Percentiles rank a stretch among this genome's conserved stretches.
These are phyloP conservation scores for Troilus luridus DNA, from an alignment of 2,888 invertebrate genomes.

Conservation along the genomic window DNA sequence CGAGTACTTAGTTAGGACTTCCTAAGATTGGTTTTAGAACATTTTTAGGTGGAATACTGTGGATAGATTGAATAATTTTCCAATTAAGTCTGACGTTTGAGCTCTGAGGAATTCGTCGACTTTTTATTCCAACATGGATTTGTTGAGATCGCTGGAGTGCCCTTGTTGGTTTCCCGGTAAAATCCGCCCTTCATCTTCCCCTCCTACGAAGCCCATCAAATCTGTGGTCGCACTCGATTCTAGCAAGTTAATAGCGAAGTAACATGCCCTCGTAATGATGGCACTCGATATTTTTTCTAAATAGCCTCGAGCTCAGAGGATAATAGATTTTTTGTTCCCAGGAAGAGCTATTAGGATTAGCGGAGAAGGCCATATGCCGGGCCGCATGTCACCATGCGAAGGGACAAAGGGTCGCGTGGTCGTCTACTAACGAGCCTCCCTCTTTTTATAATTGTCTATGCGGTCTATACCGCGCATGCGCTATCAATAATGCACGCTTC, in stretches of 20 bases:
- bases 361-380: constrained; percentile 46
- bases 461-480: constrained; percentile 16
- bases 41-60: too few relatives aligned
- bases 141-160: neutral
- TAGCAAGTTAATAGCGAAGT: constrained; percentile 11
- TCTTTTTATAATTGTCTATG: constrained; percentile 46
- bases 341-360: constrained; percentile 50
- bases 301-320: neutral
- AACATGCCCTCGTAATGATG: constrained; percentile 17
- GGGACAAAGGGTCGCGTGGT: constrained; percentile 44
- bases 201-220: too few relatives aligned
- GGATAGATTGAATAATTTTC: too few relatives aligned
- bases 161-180: neutral
- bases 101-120: neutral
- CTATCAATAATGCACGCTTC: constrained; percentile 19
- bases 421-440: constrained; percentile 22
- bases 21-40: too few relatives aligned
- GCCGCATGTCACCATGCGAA: constrained; percentile 50
- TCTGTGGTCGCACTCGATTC: neutral
- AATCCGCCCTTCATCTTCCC: neutral
- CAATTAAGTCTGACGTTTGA: too few relatives aligned
- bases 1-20: too few relatives aligned
- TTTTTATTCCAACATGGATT: neutral
- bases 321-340: constrained; percentile 49
- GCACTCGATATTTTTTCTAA: constrained; percentile 14